Evolutionary conservation across 2,888 invertebrate genomes (phyloP).

Genomic region (Ditylenchus weischeri): DNA sequence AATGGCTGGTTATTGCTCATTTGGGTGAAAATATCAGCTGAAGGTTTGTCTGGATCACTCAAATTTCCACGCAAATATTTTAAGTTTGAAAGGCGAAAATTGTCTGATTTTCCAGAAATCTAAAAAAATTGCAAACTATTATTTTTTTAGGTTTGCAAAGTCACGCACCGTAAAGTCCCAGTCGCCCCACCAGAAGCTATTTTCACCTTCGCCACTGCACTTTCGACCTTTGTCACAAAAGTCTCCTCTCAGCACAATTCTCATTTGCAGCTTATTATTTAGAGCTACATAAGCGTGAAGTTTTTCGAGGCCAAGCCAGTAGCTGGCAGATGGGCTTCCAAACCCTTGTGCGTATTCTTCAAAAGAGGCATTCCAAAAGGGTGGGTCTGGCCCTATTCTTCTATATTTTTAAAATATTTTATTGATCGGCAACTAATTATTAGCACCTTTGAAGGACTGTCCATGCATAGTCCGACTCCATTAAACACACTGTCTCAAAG

Average conservation of each 20-base stretch:
- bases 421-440: background rate
- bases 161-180: constrained; percentile 36
- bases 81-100: constrained; percentile 15
- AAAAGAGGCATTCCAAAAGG: constrained; percentile 36
- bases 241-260: constrained; percentile 41
- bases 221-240: constrained; percentile 26
- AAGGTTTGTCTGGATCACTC: constrained; percentile 17
- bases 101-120: constrained; percentile 17
- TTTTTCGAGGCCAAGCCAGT: constrained; percentile 43
- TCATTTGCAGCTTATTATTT: constrained; percentile 27
- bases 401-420: constrained; percentile 12
- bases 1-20: constrained; percentile 37
- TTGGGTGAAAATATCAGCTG: constrained; percentile 28
- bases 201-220: constrained; percentile 27
- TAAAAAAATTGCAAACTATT: constrained; percentile 11
- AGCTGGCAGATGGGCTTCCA: constrained; percentile 33
- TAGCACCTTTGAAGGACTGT: constrained; percentile 24
- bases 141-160: background rate
- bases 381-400: constrained; percentile 21
- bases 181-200: constrained; percentile 42
- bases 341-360: constrained; percentile 44
- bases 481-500: constrained; percentile 23
- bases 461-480: constrained; percentile 26
- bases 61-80: constrained; percentile 34
- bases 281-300: constrained; percentile 25